phyloP scores from a whole-genome alignment of 1,140 invertebrate genomes.

The Drosophila mojavensis region DNA sequence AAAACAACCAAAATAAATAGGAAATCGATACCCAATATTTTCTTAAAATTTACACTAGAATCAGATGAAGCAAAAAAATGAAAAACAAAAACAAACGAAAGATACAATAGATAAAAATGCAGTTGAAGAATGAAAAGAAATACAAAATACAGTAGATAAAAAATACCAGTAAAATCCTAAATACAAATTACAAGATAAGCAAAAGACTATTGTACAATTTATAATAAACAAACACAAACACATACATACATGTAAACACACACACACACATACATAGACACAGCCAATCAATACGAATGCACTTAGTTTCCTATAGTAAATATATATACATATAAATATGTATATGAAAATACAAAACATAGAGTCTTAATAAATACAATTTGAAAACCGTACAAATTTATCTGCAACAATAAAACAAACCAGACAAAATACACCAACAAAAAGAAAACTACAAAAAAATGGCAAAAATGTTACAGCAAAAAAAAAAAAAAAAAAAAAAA shows the following conservation, averaged over 20 bases:
- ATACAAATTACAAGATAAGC: constrained; percentile 38
- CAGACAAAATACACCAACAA: constrained; percentile 39
- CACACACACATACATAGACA: constrained; percentile 19
- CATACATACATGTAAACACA: constrained; percentile 32
- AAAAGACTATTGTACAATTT: constrained; percentile 54
- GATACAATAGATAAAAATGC: constrained; percentile 14
- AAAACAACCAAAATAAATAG: constrained; percentile 34
- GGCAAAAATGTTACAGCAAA: constrained; percentile 4
- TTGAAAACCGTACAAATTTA: constrained; percentile 79
- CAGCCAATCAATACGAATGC: constrained; percentile 54
- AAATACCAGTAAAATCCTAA: constrained; percentile 13
- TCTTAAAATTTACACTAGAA: constrained; percentile 40
- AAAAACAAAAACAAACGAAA: constrained; percentile 34
- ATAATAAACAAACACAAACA: constrained; percentile 48
- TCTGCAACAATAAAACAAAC: constrained; percentile 47
- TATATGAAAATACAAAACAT: constrained; percentile 41
- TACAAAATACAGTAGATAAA: constrained; percentile 46
- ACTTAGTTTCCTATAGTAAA: constrained; percentile 74
- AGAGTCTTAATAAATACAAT: constrained; percentile 48
- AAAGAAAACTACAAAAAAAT: constrained; percentile 10
- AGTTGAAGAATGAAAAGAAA: constrained; percentile 18
- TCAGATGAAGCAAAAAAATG: constrained; percentile 5
- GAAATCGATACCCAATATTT: constrained; percentile 48
- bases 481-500: constrained; percentile 3
- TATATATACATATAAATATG: constrained; percentile 6